Conservation (phyloP, 2,888 invertebrate genomes). For the Pseudanteris insignis region DNA sequence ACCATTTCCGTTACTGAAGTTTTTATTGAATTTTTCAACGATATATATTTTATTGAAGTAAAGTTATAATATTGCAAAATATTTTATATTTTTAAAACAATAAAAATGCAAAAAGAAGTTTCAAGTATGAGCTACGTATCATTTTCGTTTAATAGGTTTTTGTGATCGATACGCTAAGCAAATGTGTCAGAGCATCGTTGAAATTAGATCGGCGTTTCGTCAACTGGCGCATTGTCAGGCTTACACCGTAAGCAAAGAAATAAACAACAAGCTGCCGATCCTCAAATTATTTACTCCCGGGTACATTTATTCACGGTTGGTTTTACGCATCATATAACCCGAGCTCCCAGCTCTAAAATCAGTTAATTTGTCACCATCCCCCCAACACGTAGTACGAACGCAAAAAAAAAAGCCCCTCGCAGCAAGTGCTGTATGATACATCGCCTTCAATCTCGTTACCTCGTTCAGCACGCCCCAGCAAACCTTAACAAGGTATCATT, state of each 20-base stretch:
- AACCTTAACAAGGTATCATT: constrained; percentile 30
- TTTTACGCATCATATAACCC: constrained; percentile 30
- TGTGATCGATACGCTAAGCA: too few species aligned
- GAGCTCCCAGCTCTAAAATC: constrained; percentile 24
- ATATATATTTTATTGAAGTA: too few species aligned
- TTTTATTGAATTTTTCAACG: too few species aligned
- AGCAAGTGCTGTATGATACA: constrained; percentile 27
- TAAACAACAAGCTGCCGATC: constrained; percentile 30
- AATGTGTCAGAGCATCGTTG: too few species aligned
- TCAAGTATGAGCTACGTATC: too few species aligned
- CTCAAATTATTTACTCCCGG: constrained; percentile 33
- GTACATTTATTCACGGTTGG: constrained; percentile 32
- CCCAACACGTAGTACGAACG: constrained; percentile 6
- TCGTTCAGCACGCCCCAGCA: constrained; percentile 12
- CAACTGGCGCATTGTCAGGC: constrained; percentile 5
- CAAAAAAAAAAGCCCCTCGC: constrained; percentile 10
- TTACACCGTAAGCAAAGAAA: constrained; percentile 15
- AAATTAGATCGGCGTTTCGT: too few species aligned
- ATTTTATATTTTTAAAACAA: too few species aligned
- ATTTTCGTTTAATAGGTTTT: too few species aligned
- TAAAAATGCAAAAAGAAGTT: too few species aligned
- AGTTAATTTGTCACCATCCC: constrained; percentile 37
- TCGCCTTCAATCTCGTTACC: constrained; percentile 12
- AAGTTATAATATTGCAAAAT: too few species aligned
- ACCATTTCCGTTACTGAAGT: too few species aligned